Evolutionary conservation across 2,797 vertebrate genomes (phyloP), one percentile per base, ranked within the genome.

Genomic region (Buceros bicornis): DNA sequence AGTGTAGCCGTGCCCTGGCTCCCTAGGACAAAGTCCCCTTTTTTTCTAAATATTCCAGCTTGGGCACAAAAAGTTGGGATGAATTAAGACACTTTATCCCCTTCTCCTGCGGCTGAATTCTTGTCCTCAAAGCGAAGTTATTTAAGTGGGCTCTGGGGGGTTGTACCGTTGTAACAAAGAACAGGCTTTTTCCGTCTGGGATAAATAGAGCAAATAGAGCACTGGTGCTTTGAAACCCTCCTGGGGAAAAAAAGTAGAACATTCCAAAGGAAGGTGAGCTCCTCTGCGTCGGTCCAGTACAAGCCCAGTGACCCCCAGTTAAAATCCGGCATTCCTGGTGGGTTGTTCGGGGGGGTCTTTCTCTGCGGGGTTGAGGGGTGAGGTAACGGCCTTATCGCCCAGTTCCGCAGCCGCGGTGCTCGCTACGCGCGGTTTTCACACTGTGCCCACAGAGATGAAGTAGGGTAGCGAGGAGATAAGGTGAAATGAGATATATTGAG

Each of bases 401-500:
- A 79, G 60, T 82, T 88, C 48, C 69, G 67, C 64, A 69, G 4
- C 51, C 72, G 51, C 81, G 54, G 1, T 31, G 5, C 87, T 74
- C 54, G 2, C 76, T 48, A 5, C 80, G 58, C 86, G 21, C 62
- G 4, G 89, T 95, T 95, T 85, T 92, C 86, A 53, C 24, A 31
- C 62, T 29, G 3, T 62, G 22, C 81, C 40, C 54, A 8, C 35
- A 58, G 53, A 90, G 70, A 79, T 85, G 67, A 88, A 86, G 40
- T 57, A 72, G 89, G 82, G 16, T 54, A 22, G 53, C 45, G 81
- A 64, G 47, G 50, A 87, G 93, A 96, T 95, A 96, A 96, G 70
- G 53, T 69, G 92, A 96, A 94, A 66, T 37, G 67, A 88, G 79
- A 82, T 81, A 82, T 81, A 69, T 26, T 42, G 43, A 62, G 47